These are phyloP conservation scores for Echinarachnius parma DNA, from an alignment of 53 echinoderm and acorn worm species.

Conservation along the genomic window DNA sequence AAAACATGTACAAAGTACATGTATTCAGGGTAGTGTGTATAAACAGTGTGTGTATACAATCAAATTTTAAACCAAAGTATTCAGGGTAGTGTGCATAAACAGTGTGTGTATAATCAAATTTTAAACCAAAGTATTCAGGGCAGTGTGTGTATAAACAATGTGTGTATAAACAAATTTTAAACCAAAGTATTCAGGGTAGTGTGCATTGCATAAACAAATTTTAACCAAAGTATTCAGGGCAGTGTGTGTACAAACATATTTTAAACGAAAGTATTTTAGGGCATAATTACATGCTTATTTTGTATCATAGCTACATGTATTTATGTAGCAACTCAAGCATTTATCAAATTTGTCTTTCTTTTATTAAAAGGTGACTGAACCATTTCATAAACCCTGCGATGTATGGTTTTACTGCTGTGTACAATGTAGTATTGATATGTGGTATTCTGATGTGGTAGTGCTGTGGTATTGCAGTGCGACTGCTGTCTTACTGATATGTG, in stretches of 20 bases:
- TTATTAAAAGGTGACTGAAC: slow-evolving; percentile 2
- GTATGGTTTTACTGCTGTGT: slow-evolving; percentile 6
- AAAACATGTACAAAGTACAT: slow-evolving; percentile 3
- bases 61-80: slow-evolving; percentile 3
- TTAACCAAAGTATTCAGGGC: too few species aligned
- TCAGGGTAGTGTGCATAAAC: neutral
- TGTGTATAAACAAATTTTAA: too few species aligned
- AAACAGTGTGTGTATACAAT: slow-evolving; percentile 1
- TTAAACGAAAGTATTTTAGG: slow-evolving; percentile 3
- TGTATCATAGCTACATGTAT: slow-evolving; percentile 4
- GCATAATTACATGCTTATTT: neutral
- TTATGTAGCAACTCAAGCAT: slow-evolving; percentile 4
- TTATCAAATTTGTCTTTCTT: slow-evolving; percentile 5
- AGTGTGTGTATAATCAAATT: too few species aligned
- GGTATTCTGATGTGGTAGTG: slow-evolving; percentile 2
- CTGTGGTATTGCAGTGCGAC: slow-evolving; percentile 6
- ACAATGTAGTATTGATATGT: slow-evolving; percentile 2
- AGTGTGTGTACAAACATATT: slow-evolving; percentile 3
- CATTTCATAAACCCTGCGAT: slow-evolving; percentile 2
- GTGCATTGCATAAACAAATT: too few species aligned
- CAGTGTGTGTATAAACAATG: too few species aligned
- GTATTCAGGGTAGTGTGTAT: neutral
- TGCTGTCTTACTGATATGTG: slow-evolving; percentile 6
- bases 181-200: too few species aligned
- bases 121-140: too few species aligned